Percentiles rank a stretch among this genome's conserved stretches.
Conservation (phyloP, 2,113 vertebrate genomes). For the Melanostigma gelatinosum region DNA sequence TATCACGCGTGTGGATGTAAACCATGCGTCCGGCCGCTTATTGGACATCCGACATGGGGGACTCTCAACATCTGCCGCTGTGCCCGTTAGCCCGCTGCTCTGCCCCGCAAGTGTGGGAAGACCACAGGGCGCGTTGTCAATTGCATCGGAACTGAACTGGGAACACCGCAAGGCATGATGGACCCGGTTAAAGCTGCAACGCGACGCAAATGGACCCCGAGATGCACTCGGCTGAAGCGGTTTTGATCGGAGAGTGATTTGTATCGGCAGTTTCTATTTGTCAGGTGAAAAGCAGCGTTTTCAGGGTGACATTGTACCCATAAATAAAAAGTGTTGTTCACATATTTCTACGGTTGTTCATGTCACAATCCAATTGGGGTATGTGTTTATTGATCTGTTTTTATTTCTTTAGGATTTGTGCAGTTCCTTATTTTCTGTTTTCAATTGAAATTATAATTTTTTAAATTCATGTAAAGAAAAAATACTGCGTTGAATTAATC, state of each 20-base stretch:
- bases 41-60: slow-evolving; percentile 64
- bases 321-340: not conserved
- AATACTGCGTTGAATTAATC: not conserved
- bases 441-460: not conserved
- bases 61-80: slow-evolving; percentile 27
- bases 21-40: slow-evolving; percentile 51
- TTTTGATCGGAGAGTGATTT: not conserved
- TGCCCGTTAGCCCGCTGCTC: not conserved
- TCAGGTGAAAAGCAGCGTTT: not conserved
- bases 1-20: slow-evolving; percentile 45
- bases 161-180: slow-evolving; percentile 83
- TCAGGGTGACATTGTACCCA: not conserved
- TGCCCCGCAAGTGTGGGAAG: slow-evolving; percentile 2
- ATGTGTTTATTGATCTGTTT: not conserved
- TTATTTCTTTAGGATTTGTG: not conserved
- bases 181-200: slow-evolving; percentile 79
- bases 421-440: not conserved
- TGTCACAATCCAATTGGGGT: not conserved
- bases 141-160: slow-evolving; percentile 71
- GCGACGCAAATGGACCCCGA: slow-evolving; percentile 39
- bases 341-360: not conserved
- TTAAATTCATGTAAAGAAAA: not conserved
- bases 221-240: not conserved
- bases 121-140: slow-evolving; percentile 40
- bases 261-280: not conserved